phyloP scores from a whole-genome alignment of 2,888 invertebrate species.

The Troglohyphantes excavatus region DNA sequence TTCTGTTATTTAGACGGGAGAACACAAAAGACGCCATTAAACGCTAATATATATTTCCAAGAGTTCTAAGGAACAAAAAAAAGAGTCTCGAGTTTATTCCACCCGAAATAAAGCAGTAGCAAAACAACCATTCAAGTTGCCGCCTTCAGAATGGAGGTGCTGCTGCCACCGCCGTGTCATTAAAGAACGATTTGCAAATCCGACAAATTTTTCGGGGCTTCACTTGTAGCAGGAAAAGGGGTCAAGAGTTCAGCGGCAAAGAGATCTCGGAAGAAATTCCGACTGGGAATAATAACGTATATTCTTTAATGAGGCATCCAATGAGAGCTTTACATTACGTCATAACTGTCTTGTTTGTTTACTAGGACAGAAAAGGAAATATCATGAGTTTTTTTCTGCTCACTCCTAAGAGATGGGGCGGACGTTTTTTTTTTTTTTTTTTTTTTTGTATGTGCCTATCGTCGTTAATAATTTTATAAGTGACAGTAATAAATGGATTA shows the following conservation, averaged over 20 bases:
- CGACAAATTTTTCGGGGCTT: slow-evolving; percentile 23
- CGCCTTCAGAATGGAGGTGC: background rate
- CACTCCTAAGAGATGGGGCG: background rate
- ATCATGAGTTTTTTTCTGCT: slow-evolving; percentile 42
- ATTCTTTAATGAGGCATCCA: slow-evolving; percentile 64
- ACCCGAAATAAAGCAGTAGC: background rate
- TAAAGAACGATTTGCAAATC: slow-evolving; percentile 50
- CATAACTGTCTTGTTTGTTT: slow-evolving; percentile 62
- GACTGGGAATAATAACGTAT: slow-evolving; percentile 31
- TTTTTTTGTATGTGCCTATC: background rate
- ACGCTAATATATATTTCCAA: background rate
- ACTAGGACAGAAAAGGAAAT: slow-evolving; percentile 44
- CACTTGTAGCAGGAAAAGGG: background rate
- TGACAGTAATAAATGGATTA: slow-evolving; percentile 67
- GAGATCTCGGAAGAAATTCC: background rate
- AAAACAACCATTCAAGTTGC: background rate
- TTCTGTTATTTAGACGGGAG: slow-evolving; percentile 1
- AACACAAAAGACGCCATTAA: slow-evolving; percentile 5
- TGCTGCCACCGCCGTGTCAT: slow-evolving; percentile 38
- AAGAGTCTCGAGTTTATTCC: background rate
- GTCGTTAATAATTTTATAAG: slow-evolving; percentile 63
- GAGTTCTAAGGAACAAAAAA: background rate
- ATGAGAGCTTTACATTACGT: slow-evolving; percentile 45
- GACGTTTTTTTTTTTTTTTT: slow-evolving; percentile 22
- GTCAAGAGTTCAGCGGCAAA: background rate